Base-by-base conservation (phyloP, 1,140 invertebrate genomes). In the Dinoponera quadriceps region DNA sequence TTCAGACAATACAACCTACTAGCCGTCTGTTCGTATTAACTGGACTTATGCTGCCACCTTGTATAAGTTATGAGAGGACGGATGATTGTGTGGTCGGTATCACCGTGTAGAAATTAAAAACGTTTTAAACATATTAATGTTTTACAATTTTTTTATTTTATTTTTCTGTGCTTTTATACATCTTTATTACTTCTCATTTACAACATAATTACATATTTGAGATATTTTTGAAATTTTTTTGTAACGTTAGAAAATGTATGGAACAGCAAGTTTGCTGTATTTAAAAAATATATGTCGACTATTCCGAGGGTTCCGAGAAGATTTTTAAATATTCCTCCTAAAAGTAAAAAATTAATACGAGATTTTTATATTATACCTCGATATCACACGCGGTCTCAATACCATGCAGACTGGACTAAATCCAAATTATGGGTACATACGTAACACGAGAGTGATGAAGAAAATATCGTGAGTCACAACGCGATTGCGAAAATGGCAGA, bases 41-140 rank as follows among this genome's bases (percentile, higher is more conserved):
- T 48, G 48, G 54, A 62, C 44, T 29, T 33, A 72, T 74, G 81
- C 71, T 74, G 71, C 60, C 66, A 82, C 63, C 69, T 82, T 38
- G 25, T 20, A 33, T n/a, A 22, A 54, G 1, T 18, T 44, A 14
- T 16, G 51, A 57, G 54, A 60, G 16, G n/a, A 44, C 20, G 22
- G 1, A 38, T 25, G 18, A 3, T 3, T 54, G 16, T 59, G 63
- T 59, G 63, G 54, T 22, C 78, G 78, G 1, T 54, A 82, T 38
- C 59, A 16, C 2, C 4, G 3, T 60, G 4, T 55, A 3, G 22
- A 38, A 68, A 4, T 69, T n/a, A n/a, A 55, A 60, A 44, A 44
- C 44, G 33, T 0, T 48, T 20, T 4, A n/a, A 18, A 59, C 7
- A 80, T 68, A 54, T 51, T 7, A 0, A 44, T 9, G 1, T 51